Conservation (phyloP, 2,888 invertebrate species). For the Hemistola chrysoprasaria region DNA sequence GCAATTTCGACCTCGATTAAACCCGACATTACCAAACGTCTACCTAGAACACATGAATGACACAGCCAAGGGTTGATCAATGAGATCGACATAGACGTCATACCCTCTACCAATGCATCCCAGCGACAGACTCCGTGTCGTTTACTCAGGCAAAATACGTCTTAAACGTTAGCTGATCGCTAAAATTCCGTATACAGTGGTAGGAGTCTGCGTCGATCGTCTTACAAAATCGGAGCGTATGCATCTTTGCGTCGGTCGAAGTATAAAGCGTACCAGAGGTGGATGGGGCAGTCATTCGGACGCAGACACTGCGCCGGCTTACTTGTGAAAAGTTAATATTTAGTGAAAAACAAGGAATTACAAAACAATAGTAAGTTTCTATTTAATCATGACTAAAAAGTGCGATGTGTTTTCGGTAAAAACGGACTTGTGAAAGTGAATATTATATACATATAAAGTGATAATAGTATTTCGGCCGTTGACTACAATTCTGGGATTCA, state of each 20-base stretch:
- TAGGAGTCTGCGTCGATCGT: constrained; percentile 64
- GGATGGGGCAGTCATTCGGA: constrained; percentile 72
- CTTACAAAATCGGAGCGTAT: constrained; percentile 76
- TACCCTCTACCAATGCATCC: constrained; percentile 51
- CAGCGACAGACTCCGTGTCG: constrained; percentile 23
- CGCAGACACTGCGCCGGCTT: constrained; percentile 71
- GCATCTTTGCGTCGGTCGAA: constrained; percentile 75
- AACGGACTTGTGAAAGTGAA: constrained; percentile 15
- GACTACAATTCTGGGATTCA: no score
- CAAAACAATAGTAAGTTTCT: constrained; percentile 61
- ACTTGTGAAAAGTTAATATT: constrained; percentile 59
- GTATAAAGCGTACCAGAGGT: constrained; percentile 75
- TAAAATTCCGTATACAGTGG: constrained; percentile 44
- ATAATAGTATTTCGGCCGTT: background rate
- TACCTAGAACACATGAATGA: constrained; percentile 67
- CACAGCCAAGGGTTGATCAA: constrained; percentile 73
- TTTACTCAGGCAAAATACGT: constrained; percentile 22
- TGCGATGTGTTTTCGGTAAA: constrained; percentile 20
- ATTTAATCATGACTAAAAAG: constrained; percentile 21
- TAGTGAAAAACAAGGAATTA: constrained; percentile 60
- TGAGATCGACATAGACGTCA: constrained; percentile 62
- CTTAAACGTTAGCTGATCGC: constrained; percentile 26
- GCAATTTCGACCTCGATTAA: constrained; percentile 63
- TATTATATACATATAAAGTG: no score
- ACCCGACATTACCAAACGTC: constrained; percentile 67